Conservation (phyloP, 2,888 invertebrate species). For the Carpatolechia fugitivella region DNA sequence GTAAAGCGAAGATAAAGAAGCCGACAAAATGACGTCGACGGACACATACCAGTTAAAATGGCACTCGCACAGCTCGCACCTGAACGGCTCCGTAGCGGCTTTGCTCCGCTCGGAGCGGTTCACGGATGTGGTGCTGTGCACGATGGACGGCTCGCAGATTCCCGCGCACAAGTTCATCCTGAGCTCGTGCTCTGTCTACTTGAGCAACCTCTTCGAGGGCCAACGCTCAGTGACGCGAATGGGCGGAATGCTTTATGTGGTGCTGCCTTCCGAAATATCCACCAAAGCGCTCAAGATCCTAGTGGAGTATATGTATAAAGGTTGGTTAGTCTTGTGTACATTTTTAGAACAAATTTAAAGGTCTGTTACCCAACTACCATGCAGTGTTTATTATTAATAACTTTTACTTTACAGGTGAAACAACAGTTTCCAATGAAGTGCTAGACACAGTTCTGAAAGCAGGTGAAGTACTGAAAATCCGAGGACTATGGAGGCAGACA, state of each 20-base stretch:
- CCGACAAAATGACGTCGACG: conserved; percentile 66
- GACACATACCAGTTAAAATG: conserved; percentile 94
- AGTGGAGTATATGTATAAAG: conserved; percentile 92
- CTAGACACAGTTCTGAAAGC: conserved; percentile 89
- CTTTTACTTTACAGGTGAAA: conserved; percentile 78
- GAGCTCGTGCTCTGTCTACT: conserved; percentile 86
- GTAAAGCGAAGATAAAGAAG: conserved; percentile 25
- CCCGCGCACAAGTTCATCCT: conserved; percentile 92
- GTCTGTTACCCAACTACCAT: not conserved
- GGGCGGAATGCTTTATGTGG: conserved; percentile 82
- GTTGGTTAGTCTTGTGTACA: conserved; percentile 36
- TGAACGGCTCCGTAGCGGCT: conserved; percentile 89
- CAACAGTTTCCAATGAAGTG: conserved; percentile 91
- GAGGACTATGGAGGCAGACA: conserved; percentile 87
- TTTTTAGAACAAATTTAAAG: not conserved
- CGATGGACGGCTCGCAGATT: conserved; percentile 88
- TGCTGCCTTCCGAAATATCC: conserved; percentile 89
- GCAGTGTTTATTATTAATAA: not conserved
- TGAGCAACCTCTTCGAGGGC: conserved; percentile 67
- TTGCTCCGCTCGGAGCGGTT: conserved; percentile 88
- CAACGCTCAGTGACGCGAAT: conserved; percentile 66
- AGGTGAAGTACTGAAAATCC: conserved; percentile 89
- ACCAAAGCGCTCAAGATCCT: conserved; percentile 89
- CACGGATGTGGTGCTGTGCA: conserved; percentile 89
- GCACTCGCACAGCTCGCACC: conserved; percentile 91